Evolutionary conservation across 2,797 vertebrate genomes (phyloP).

Genomic region (Myotis myotis): DNA sequence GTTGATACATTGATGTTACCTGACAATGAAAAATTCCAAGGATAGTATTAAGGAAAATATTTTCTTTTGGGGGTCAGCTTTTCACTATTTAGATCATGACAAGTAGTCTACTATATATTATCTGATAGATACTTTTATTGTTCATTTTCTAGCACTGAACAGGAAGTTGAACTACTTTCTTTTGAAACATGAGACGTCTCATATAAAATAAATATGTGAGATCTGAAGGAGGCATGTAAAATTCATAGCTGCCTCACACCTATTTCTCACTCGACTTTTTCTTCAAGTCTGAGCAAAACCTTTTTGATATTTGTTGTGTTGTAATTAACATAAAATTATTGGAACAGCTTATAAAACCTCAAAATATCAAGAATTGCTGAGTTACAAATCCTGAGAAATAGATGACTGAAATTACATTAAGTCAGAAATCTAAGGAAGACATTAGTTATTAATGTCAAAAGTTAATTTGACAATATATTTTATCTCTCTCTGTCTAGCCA

Average conservation of each 20-base stretch:
- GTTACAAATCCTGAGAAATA: neutral
- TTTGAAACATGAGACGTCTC: neutral
- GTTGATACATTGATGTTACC: neutral
- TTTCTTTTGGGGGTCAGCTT: neutral
- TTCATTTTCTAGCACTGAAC: neutral
- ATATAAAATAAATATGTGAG: neutral
- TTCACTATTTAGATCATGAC: neutral
- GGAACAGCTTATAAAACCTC: neutral
- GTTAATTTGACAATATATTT: neutral
- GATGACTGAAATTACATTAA: neutral
- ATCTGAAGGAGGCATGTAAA: neutral
- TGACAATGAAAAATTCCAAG: neutral
- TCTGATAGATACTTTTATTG: neutral
- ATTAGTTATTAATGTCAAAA: neutral
- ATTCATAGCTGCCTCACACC: neutral
- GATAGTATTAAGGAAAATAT: neutral
- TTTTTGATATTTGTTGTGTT: neutral
- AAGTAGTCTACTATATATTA: neutral
- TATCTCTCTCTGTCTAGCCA: neutral
- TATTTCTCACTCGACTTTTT: constrained; percentile 2
- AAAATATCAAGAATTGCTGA: neutral
- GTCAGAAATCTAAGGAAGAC: neutral
- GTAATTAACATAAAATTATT: neutral
- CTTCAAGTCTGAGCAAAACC: neutral
- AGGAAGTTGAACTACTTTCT: neutral